Evolutionary conservation across 1,140 invertebrate species (phyloP).

Genomic region (Drosophila kikkawai): DNA sequence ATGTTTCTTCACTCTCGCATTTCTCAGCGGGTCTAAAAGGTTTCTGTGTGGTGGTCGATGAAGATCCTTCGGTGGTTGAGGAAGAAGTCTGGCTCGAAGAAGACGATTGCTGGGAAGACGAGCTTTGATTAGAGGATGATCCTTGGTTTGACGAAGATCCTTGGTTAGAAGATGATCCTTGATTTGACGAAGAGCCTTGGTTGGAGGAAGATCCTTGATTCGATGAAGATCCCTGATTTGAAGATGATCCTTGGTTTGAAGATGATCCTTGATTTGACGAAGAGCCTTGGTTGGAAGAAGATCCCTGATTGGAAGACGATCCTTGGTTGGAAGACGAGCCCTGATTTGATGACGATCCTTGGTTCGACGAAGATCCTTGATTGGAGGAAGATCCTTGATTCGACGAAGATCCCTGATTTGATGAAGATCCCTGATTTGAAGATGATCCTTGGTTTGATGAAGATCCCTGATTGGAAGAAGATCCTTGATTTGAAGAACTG

Average conservation of each 20-base stretch:
- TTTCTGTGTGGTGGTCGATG: conserved; percentile 61
- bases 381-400: neutral
- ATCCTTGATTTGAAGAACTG: conserved; percentile 48
- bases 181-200: conserved; percentile 40
- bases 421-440: conserved; percentile 40
- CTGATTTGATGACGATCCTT: neutral
- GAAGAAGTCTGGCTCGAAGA: conserved; percentile 51
- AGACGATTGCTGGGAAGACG: conserved; percentile 24
- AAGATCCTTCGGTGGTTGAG: conserved; percentile 24
- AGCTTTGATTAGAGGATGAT: conserved; percentile 13
- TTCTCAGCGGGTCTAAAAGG: conserved; percentile 71
- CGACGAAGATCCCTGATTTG: conserved; percentile 23
- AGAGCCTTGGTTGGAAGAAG: conserved; percentile 20
- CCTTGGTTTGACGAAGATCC: conserved; percentile 24
- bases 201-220: conserved; percentile 29
- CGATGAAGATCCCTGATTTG: conserved; percentile 8
- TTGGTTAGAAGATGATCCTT: conserved; percentile 27
- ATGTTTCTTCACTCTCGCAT: conserved; percentile 86
- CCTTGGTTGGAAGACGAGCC: conserved; percentile 41
- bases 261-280: conserved; percentile 51
- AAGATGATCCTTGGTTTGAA: conserved; percentile 30
- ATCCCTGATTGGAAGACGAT: conserved; percentile 48
- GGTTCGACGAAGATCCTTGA: neutral
- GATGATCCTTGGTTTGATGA: conserved; percentile 35
- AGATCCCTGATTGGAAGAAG: conserved; percentile 45